These are phyloP conservation scores for Cerastis leucographa DNA, from an alignment of 2,888 invertebrate species.

Conservation along the genomic window DNA sequence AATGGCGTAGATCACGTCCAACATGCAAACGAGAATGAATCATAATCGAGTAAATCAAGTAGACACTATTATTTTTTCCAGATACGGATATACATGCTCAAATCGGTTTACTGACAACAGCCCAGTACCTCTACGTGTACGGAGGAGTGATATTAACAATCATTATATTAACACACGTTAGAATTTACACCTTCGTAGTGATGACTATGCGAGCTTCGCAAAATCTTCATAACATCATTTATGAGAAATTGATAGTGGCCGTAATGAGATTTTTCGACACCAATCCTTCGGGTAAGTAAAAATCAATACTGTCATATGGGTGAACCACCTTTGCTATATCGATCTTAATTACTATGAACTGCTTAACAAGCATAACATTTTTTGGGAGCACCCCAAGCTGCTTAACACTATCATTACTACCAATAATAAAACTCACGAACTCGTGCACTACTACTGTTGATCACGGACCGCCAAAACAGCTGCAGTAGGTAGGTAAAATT, in stretches of 20 bases:
- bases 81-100: conserved; percentile 78
- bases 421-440: not conserved
- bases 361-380: not conserved
- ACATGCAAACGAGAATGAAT: not conserved
- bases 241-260: conserved; percentile 92
- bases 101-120: conserved; percentile 80
- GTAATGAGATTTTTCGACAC: conserved; percentile 94
- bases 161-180: conserved; percentile 85
- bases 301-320: not conserved
- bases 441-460: not conserved
- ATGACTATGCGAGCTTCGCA: conserved; percentile 92
- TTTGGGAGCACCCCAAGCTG: not conserved
- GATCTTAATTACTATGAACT: not conserved
- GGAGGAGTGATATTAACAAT: conserved; percentile 80
- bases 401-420: not conserved
- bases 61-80: conserved; percentile 53
- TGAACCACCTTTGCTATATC: not conserved
- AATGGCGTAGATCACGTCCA: not conserved
- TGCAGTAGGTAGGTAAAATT: not conserved
- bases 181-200: conserved; percentile 91
- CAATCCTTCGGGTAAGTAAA: conserved; percentile 93
- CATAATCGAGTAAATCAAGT: not conserved
- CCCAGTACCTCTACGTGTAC: conserved; percentile 81
- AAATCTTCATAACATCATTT: conserved; percentile 94
- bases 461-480: not conserved